Evolutionary conservation across 2,797 vertebrate genomes (phyloP).

Genomic region (Oreortyx pictus): DNA sequence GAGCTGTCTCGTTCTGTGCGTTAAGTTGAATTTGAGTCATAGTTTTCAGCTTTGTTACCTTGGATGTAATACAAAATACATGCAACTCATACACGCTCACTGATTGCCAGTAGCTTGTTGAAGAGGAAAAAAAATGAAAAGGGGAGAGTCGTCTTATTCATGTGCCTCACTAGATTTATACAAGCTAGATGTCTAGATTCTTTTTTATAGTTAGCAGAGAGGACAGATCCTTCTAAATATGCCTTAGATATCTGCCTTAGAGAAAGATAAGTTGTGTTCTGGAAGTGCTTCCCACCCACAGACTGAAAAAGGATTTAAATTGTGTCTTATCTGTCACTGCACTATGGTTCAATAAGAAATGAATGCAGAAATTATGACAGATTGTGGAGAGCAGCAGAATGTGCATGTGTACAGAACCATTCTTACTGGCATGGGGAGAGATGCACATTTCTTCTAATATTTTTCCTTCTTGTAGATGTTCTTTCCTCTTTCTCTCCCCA

Average conservation of each 20-base stretch:
- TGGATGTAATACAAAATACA: not conserved
- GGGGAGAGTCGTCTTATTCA: not conserved
- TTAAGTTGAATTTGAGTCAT: not conserved
- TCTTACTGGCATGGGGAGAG: fast-evolving
- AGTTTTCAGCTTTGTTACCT: not conserved
- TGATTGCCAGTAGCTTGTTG: not conserved
- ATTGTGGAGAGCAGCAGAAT: not conserved
- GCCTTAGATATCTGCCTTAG: not conserved
- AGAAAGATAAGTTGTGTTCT: not conserved
- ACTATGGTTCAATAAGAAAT: not conserved
- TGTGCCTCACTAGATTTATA: not conserved
- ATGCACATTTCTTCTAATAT: not conserved
- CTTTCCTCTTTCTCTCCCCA: not conserved
- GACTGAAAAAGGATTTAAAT: not conserved
- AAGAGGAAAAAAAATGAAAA: not conserved
- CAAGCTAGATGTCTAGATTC: not conserved
- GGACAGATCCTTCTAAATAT: not conserved
- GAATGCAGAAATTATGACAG: not conserved
- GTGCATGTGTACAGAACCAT: fast-evolving
- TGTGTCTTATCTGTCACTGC: not conserved
- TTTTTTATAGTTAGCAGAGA: not conserved
- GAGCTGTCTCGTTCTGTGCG: not conserved
- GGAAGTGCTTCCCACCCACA: not conserved
- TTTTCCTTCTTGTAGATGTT: not conserved
- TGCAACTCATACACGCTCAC: not conserved